phyloP scores from a whole-genome alignment of 2,113 vertebrate species.

The Aspiorhynchus laticeps region DNA sequence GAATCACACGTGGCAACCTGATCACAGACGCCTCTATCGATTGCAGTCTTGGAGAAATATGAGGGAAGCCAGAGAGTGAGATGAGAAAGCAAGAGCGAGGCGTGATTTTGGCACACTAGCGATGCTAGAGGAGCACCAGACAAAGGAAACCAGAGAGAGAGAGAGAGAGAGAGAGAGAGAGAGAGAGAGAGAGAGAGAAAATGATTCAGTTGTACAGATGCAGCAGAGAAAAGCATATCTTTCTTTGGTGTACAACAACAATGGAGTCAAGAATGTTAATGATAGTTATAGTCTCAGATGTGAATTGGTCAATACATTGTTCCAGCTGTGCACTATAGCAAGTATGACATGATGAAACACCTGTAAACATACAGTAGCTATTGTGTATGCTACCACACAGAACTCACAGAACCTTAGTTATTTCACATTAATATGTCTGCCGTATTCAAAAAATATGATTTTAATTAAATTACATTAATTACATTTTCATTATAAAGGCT shows the following conservation, averaged over 20 bases:
- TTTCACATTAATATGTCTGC: neutral
- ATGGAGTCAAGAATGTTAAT: slow-evolving; percentile 11
- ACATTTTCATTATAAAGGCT: neutral
- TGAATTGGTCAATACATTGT: neutral
- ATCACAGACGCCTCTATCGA: slow-evolving; percentile 76
- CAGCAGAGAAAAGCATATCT: slow-evolving; percentile 24
- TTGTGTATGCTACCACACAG: neutral
- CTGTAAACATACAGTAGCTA: neutral
- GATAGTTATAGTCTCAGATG: neutral
- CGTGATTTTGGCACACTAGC: slow-evolving; percentile 63
- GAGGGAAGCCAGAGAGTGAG: slow-evolving; percentile 64
- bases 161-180: no score
- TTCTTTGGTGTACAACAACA: slow-evolving; percentile 33
- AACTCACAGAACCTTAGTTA: neutral
- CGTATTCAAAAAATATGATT: neutral
- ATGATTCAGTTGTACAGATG: slow-evolving; percentile 35
- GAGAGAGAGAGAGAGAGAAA: slow-evolving; percentile 38
- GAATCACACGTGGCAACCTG: slow-evolving; percentile 75
- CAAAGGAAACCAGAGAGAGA: slow-evolving; percentile 56
- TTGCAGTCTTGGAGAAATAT: slow-evolving; percentile 63
- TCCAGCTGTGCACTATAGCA: slow-evolving; percentile 6
- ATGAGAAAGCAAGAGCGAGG: slow-evolving; percentile 44
- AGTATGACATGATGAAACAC: neutral
- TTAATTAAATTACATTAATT: neutral
- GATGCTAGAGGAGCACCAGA: slow-evolving; percentile 66